phyloP scores from a whole-genome alignment of 2,888 invertebrate species.

The Ethmia dodecea region DNA sequence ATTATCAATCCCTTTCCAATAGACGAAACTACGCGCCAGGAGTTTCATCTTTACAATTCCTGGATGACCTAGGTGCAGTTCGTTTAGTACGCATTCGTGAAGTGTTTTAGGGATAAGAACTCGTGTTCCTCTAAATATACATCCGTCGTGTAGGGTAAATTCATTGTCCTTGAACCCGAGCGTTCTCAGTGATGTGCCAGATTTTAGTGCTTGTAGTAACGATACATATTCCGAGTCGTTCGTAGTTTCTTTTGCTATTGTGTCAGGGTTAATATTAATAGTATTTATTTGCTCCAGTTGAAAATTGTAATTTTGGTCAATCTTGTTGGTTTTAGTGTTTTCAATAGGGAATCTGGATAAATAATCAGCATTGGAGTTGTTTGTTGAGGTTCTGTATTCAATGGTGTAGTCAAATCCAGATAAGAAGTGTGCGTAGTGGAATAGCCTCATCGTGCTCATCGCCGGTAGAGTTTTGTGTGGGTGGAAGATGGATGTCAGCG shows the following conservation, averaged over 20 bases:
- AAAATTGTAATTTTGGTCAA: conserved; percentile 1
- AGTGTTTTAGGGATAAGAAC: conserved; percentile 7
- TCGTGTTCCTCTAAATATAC: conserved; percentile 14
- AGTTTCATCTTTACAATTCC: conserved; percentile 27
- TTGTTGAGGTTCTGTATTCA: conserved; percentile 13
- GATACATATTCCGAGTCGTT: no score
- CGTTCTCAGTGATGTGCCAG: neutral
- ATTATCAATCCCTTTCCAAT: conserved; percentile 15
- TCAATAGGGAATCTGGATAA: conserved; percentile 10
- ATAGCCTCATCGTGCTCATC: no score
- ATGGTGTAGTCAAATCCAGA: conserved; percentile 16
- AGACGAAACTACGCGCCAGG: conserved; percentile 13
- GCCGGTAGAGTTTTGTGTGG: no score
- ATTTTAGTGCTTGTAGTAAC: conserved; percentile 7
- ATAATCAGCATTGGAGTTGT: conserved; percentile 12
- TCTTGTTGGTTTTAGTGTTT: neutral
- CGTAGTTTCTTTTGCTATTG: no score
- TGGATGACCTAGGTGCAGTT: conserved; percentile 17
- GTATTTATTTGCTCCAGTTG: neutral
- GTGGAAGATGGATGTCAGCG: conserved; percentile 32
- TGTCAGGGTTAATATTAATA: no score
- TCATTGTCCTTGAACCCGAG: conserved; percentile 11
- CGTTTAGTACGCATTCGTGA: conserved; percentile 1
- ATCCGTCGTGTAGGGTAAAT: conserved; percentile 17
- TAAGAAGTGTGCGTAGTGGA: conserved; percentile 18